Conservation (phyloP, 1,140 invertebrate species). For the Lepidotrigona ventralis region DNA sequence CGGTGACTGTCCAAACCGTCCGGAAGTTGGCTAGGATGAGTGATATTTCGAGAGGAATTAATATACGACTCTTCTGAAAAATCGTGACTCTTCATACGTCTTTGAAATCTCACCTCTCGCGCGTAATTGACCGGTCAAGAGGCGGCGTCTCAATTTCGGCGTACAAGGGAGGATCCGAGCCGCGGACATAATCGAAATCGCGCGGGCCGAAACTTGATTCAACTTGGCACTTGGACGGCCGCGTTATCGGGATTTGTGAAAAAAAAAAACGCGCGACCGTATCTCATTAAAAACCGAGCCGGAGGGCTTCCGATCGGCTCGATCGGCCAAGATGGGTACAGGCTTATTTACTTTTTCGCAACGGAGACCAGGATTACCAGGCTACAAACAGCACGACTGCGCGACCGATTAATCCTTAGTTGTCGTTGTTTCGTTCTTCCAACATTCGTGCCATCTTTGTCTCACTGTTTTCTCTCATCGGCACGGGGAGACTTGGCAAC, state of each 20-base stretch:
- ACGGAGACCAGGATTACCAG: slow-evolving; percentile 20
- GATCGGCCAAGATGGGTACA: slow-evolving; percentile 5
- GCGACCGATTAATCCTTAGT: slow-evolving; percentile 47
- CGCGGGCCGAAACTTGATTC: slow-evolving; percentile 47
- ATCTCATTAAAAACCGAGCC: slow-evolving; percentile 36
- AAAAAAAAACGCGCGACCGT: slow-evolving; percentile 40
- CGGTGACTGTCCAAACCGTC: too few species aligned
- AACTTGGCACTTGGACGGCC: neutral
- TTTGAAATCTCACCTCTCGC: neutral
- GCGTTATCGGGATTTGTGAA: slow-evolving; percentile 42
- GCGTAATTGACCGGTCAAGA: neutral
- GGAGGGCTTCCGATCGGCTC: slow-evolving; percentile 14
- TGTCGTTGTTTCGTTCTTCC: slow-evolving; percentile 14
- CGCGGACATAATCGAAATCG: slow-evolving; percentile 11
- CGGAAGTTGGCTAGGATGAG: too few species aligned
- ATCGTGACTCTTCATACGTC: neutral
- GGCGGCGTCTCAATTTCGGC: neutral
- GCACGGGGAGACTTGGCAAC: slow-evolving; percentile 51
- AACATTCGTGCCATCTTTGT: neutral
- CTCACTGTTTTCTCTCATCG: neutral
- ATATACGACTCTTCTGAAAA: neutral
- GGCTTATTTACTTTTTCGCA: slow-evolving; percentile 53
- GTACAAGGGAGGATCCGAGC: neutral
- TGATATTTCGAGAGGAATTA: too few species aligned
- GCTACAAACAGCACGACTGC: slow-evolving; percentile 38